Percentiles rank a stretch among this genome's conserved stretches.
phyloP scores from a whole-genome alignment of 2,888 invertebrate species.

The Machimus rusticus region DNA sequence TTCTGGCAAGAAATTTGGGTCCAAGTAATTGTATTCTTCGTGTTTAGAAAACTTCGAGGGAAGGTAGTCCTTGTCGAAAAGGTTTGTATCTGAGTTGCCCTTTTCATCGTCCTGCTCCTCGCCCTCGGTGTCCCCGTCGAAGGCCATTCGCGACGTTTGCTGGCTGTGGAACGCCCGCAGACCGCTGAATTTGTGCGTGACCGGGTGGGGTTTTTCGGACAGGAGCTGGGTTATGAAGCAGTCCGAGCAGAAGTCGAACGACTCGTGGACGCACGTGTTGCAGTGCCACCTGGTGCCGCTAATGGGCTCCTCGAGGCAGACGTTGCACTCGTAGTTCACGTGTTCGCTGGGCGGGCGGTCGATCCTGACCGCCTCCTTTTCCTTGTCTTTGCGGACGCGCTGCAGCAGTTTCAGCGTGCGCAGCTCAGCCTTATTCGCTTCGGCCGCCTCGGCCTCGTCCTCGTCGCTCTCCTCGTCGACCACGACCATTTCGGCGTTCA shows the following conservation, averaged over 20 bases:
- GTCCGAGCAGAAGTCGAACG: constrained; percentile 72
- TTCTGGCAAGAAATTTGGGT: constrained; percentile 52
- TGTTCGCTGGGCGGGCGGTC: constrained; percentile 51
- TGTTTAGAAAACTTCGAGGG: constrained; percentile 47
- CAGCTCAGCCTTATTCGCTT: constrained; percentile 48
- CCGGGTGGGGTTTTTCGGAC: constrained; percentile 46
- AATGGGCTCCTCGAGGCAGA: constrained; percentile 71
- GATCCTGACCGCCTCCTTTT: constrained; percentile 49
- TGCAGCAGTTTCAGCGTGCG: constrained; percentile 53
- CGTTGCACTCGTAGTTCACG: constrained; percentile 66
- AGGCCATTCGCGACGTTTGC: not conserved
- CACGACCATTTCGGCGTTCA: constrained; percentile 23
- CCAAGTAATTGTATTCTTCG: constrained; percentile 51
- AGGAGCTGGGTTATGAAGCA: constrained; percentile 68
- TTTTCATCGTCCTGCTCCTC: constrained; percentile 36
- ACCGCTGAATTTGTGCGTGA: constrained; percentile 47
- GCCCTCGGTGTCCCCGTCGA: constrained; percentile 22
- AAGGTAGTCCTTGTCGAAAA: constrained; percentile 50
- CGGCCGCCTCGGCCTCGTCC: constrained; percentile 35
- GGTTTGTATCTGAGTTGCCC: not conserved
- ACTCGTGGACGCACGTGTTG: constrained; percentile 66
- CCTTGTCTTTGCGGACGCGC: constrained; percentile 50
- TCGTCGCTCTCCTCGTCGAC: constrained; percentile 47
- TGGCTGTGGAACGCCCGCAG: constrained; percentile 33
- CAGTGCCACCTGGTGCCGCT: constrained; percentile 76